A percentile compares a stretch with the other conserved stretches of the same genome.
phyloP scores from a whole-genome alignment of 2,797 vertebrate genomes.

The Oreonectes daqikongensis region DNA sequence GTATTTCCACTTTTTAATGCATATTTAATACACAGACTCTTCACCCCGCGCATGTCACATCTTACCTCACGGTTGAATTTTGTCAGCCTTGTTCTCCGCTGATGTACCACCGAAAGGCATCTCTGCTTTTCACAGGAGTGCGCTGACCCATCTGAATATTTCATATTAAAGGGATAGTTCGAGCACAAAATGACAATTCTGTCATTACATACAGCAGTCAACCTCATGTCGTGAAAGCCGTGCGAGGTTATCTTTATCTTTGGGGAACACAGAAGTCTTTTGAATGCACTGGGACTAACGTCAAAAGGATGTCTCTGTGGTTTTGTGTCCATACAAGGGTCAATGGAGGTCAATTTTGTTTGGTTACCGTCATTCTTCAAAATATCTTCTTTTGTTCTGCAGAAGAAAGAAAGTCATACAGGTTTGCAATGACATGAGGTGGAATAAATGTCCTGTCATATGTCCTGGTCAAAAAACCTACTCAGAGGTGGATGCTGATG shows the following conservation, averaged over 20 bases:
- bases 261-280: neutral
- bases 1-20: neutral
- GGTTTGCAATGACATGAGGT: no score
- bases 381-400: no score
- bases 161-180: neutral
- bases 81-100: slow-evolving; percentile 17
- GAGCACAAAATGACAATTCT: neutral
- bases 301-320: neutral
- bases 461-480: neutral
- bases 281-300: neutral
- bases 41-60: neutral
- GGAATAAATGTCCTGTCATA: no score
- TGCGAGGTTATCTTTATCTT: neutral
- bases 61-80: slow-evolving; percentile 27
- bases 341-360: no score
- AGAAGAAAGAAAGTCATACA: no score
- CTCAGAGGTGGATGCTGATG: neutral
- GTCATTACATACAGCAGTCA: neutral
- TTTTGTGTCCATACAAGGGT: no score
- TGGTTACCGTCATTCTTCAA: no score
- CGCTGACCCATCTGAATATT: slow-evolving; percentile 26
- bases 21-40: slow-evolving; percentile 33
- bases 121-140: slow-evolving; percentile 20
- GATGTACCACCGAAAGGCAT: slow-evolving; percentile 20
- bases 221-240: neutral